Evolutionary conservation across 1,140 invertebrate genomes (phyloP).

Genomic region (Atta texana): DNA sequence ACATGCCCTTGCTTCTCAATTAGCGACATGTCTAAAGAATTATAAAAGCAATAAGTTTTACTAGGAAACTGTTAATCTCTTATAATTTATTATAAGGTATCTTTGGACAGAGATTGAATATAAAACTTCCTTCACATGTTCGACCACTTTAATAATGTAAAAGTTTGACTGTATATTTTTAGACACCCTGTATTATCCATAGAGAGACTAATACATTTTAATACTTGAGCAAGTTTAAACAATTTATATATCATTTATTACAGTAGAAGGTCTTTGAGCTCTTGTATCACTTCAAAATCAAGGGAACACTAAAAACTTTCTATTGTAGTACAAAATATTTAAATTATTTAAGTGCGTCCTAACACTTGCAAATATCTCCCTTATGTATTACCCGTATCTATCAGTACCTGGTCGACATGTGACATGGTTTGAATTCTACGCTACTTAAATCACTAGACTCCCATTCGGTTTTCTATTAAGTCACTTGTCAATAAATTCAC

Average conservation of each 20-base stretch:
- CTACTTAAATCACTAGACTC: conserved; percentile 30
- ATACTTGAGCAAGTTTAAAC: background rate
- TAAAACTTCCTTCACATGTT: conserved; percentile 20
- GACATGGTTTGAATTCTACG: background rate
- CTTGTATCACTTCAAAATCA: background rate
- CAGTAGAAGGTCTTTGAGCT: background rate
- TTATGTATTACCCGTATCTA: conserved; percentile 31
- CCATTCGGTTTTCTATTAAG: conserved; percentile 21
- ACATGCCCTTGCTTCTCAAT: conserved; percentile 6
- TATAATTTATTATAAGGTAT: conserved; percentile 11
- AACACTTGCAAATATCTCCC: conserved; percentile 18
- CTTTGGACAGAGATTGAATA: conserved; percentile 26
- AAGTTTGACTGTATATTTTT: conserved; percentile 31
- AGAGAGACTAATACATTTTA: conserved; percentile 22
- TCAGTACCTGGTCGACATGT: conserved; percentile 36
- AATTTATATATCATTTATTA: conserved; percentile 14
- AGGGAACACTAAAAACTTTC: background rate
- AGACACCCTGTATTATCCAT: conserved; percentile 54
- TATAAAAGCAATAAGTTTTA: conserved; percentile 19
- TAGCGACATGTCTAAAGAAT: conserved; percentile 25
- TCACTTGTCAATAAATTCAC: conserved; percentile 13
- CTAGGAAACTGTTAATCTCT: background rate
- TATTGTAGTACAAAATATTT: conserved; percentile 24
- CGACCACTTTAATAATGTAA: conserved; percentile 35
- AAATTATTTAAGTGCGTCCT: conserved; percentile 24